Conservation (phyloP, 2,113 vertebrate genomes). For the Pterocles gutturalis region DNA sequence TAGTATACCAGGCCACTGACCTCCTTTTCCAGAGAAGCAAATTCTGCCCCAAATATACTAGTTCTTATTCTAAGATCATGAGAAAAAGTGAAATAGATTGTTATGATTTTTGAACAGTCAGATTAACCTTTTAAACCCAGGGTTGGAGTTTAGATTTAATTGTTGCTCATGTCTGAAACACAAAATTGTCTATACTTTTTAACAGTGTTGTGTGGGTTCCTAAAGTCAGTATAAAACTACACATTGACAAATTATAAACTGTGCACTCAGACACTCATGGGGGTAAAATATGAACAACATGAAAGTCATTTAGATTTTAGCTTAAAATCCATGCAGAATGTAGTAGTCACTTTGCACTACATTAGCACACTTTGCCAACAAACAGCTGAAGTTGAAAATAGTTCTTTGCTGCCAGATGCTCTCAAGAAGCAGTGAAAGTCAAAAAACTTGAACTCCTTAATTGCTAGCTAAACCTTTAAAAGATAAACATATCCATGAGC, state of each 20-base stretch:
- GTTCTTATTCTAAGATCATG: neutral
- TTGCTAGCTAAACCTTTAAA: neutral
- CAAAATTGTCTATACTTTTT: neutral
- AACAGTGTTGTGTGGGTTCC: neutral
- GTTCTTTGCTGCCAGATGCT: neutral
- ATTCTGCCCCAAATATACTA: slow-evolving; percentile 22
- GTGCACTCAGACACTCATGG: neutral
- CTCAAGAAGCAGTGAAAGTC: neutral
- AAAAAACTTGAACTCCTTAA: slow-evolving; percentile 7
- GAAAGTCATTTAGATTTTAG: neutral
- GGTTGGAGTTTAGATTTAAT: neutral
- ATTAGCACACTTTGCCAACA: neutral
- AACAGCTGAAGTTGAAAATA: neutral
- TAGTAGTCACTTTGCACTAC: neutral
- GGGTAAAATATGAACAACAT: neutral
- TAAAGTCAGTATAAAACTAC: neutral
- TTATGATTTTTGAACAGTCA: neutral
- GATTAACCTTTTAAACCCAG: slow-evolving; percentile 29
- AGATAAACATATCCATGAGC: neutral
- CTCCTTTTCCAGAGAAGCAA: slow-evolving; percentile 38
- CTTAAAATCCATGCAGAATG: neutral
- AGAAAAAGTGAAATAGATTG: neutral
- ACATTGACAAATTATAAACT: neutral
- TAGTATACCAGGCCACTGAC: neutral
- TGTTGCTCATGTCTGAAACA: neutral